These are phyloP conservation scores for Platysternon megacephalum DNA, from an alignment of 2,113 vertebrate genomes.

Conservation along the genomic window DNA sequence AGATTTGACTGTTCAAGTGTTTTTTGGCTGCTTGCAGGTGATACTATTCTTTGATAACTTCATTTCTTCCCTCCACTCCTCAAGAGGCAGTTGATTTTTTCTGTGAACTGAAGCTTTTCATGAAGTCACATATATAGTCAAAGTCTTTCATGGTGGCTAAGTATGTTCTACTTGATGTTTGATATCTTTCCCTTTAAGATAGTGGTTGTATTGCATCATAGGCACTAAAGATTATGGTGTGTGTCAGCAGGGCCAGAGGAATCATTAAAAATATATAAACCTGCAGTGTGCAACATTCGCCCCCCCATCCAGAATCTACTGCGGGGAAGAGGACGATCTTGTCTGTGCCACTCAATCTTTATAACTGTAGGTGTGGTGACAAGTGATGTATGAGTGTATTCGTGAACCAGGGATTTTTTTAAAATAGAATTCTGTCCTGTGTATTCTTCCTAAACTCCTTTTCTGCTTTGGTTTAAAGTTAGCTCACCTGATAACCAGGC, in stretches of 20 bases:
- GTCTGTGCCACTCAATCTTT: not conserved
- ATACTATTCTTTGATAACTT: not conserved
- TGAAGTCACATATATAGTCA: not conserved
- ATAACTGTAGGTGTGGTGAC: not conserved
- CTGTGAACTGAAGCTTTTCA: not conserved
- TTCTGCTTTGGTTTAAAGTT: not conserved
- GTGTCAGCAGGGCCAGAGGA: not conserved
- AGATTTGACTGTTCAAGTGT: not conserved
- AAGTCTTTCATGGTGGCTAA: not conserved
- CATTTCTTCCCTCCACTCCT: not conserved
- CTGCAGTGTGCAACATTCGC: not conserved
- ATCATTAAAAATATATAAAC: not conserved
- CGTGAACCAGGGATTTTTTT: not conserved
- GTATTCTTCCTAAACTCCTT: not conserved
- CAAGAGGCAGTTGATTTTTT: not conserved
- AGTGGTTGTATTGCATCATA: not conserved
- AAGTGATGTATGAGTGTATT: not conserved
- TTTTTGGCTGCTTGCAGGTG: not conserved
- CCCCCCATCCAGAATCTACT: not conserved
- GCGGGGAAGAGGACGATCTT: not conserved
- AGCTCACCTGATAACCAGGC: not conserved
- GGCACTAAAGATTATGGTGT: not conserved
- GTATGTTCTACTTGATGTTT: not conserved
- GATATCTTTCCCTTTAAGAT: not conserved
- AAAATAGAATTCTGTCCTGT: not conserved